Base-by-base conservation (phyloP, 2,888 invertebrate genomes). In the Ellobium chinense region DNA sequence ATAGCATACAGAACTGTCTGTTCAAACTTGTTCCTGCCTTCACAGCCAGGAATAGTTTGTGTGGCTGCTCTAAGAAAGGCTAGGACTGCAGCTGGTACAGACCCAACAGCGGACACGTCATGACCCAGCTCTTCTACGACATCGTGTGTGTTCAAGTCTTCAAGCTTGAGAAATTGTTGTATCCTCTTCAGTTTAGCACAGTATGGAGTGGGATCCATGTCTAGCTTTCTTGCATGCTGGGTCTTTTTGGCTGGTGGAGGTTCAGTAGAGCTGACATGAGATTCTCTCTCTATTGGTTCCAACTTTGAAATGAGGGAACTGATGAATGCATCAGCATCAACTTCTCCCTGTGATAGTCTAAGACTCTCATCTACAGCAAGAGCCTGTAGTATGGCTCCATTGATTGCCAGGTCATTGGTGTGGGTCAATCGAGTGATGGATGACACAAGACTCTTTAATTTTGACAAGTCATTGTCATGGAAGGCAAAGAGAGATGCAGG, bases 41-140 rank as follows among this genome's bases (percentile, higher is more conserved):
- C 82, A 36, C 85, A 62, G 29, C 66, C 79, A 70, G 86, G 79
- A 62, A 89, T 81, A 31, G 76, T 31, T 46, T 73, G 63, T 63
- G 63, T 56, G 69, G 84, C 77, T n/a, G 89, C 85, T 69, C 88
- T 82, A 0, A 96, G 91, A 89, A 96, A 96, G 86, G 95, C 95
- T 91, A 94, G 96, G 84, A 96, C 94, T 27, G 96, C 96, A 31
- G 96, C 95, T 2, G 96, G 95, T 12, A 96, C 96, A 0, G 96
- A 96, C 84, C 94, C 94, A n/a, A 95, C 89, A 1, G 96, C 96
- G 62, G 94, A 92, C 5, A 95, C 94, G 80, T 94, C 94, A 89
- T 95, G 95, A 88, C 90, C 89, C 66, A 90, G 79, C 60, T 91
- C 88, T 39, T 94, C 92, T 68, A 94, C 93, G 21, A 96, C 94